Percentiles rank a stretch among this genome's conserved stretches.
These are phyloP conservation scores for Dynastes maya DNA, from an alignment of 2,888 invertebrate species.

Conservation along the genomic window DNA sequence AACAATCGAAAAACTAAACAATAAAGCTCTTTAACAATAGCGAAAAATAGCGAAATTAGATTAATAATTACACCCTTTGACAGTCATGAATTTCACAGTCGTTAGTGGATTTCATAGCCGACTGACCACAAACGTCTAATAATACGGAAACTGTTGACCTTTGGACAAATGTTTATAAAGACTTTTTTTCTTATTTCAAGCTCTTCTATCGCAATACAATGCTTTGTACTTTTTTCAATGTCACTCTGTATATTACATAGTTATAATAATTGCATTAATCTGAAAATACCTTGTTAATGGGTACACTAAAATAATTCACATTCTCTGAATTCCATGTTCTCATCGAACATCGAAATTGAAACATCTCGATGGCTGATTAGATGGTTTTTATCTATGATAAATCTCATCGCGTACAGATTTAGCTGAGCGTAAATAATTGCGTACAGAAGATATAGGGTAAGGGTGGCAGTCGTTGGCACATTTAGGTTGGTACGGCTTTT, in stretches of 20 bases:
- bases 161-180: background rate
- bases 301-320: background rate
- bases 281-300: background rate
- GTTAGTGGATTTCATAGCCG: background rate
- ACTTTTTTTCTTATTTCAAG: background rate
- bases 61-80: too few species aligned
- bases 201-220: background rate
- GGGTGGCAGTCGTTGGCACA: too few species aligned
- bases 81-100: background rate
- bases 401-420: background rate
- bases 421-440: constrained; percentile 5
- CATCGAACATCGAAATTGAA: background rate
- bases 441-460: background rate
- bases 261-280: background rate
- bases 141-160: too few species aligned
- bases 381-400: constrained; percentile 10
- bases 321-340: background rate
- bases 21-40: too few species aligned
- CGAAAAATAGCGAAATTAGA: too few species aligned
- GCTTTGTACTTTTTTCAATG: too few species aligned
- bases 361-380: background rate
- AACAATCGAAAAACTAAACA: too few species aligned
- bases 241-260: background rate
- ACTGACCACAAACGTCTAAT: too few species aligned
- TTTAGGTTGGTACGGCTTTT: too few species aligned